Evolutionary conservation across 2,113 vertebrate genomes (phyloP).

Genomic region (Etheostoma cragini): DNA sequence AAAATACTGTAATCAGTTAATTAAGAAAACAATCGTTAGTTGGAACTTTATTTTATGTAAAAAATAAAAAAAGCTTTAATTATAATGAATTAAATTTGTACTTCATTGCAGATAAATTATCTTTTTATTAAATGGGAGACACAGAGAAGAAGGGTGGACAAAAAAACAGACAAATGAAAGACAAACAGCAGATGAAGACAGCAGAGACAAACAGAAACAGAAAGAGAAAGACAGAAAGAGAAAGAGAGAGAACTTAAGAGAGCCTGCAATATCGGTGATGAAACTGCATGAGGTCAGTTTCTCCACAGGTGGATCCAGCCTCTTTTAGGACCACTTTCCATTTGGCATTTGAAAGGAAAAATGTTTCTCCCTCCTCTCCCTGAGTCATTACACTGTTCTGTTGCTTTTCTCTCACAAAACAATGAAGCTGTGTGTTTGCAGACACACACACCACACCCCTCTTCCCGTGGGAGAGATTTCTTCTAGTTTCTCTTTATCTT

Average conservation of each 20-base stretch:
- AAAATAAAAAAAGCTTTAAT: no score
- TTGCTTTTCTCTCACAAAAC: constrained; percentile 23
- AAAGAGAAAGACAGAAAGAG: neutral
- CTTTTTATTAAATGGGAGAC: neutral
- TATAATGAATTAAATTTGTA: neutral
- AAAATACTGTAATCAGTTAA: no score
- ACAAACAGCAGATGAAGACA: neutral
- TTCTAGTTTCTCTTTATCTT: constrained; percentile 10
- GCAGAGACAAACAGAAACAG: neutral
- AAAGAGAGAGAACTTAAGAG: neutral
- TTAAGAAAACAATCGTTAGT: no score
- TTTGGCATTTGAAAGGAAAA: constrained; percentile 38
- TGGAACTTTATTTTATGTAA: no score
- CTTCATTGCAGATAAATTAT: neutral
- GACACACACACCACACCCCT: constrained; percentile 9
- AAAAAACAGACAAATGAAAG: neutral
- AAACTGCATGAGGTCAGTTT: constrained; percentile 55
- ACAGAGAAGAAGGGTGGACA: neutral
- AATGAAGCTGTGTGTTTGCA: constrained; percentile 36
- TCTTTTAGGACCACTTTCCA: constrained; percentile 26
- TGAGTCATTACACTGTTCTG: constrained; percentile 24
- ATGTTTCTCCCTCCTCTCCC: constrained; percentile 8
- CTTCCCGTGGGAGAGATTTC: constrained; percentile 6
- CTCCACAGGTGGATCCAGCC: constrained; percentile 58
- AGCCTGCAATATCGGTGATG: neutral